phyloP scores from a whole-genome alignment of 1,140 invertebrate genomes.

The Dinoponera quadriceps region DNA sequence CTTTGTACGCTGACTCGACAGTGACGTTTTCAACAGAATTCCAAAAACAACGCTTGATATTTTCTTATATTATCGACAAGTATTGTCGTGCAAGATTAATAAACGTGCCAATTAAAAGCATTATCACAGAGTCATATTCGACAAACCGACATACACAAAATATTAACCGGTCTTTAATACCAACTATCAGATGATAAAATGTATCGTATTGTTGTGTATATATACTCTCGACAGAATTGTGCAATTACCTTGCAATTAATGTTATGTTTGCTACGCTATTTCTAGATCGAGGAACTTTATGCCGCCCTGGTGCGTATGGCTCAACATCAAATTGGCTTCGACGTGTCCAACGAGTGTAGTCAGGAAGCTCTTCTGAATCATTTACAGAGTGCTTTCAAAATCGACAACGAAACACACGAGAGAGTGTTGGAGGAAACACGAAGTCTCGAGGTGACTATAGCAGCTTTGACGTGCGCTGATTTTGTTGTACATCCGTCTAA shows the following conservation, averaged over 20 bases:
- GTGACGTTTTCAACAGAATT: background rate
- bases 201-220: background rate
- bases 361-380: conserved; percentile 91
- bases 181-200: background rate
- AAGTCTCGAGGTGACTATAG: conserved; percentile 88
- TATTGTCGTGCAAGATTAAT: conserved; percentile 1
- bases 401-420: conserved; percentile 91
- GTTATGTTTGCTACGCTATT: conserved; percentile 30
- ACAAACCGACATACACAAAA: background rate
- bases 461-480: conserved; percentile 5
- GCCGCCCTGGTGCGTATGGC: conserved; percentile 97
- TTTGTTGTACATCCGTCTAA: background rate
- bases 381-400: conserved; percentile 95
- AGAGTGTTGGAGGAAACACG: conserved; percentile 89
- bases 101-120: background rate
- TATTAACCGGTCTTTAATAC: background rate
- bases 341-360: conserved; percentile 89
- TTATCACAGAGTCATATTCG: background rate
- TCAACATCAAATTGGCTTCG: conserved; percentile 95
- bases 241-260: background rate
- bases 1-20: background rate
- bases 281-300: conserved; percentile 95
- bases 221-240: background rate
- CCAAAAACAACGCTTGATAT: background rate
- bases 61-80: background rate